Base-by-base conservation (phyloP, 2,888 invertebrate genomes). In the Eucera pruinosa region DNA sequence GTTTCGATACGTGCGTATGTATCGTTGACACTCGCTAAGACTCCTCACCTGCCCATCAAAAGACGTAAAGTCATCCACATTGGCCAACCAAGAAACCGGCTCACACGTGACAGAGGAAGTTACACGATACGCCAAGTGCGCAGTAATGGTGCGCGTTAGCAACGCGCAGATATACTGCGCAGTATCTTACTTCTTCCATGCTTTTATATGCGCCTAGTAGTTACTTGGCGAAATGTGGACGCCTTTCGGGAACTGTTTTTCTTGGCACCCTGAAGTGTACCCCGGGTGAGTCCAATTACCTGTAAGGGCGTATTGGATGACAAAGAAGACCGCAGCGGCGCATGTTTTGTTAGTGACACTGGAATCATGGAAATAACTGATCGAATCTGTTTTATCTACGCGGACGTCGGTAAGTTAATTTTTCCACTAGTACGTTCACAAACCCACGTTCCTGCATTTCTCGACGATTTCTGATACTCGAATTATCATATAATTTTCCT, bases 21-120 rank as follows among this genome's bases (percentile, higher is more conserved):
- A 89, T 88, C 90, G 90, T 91, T 92, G 92, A 92, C 92, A 92
- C 90, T 90, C 91, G 90, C 91, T 90, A 89, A 92, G 91, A 91
- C 92, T 92, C 91, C 91, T 92, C 92, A 92, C 92, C 92, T 92
- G 92, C 92, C 92, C 91, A 91, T 92, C 92, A 92, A 92, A 92
- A 92, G 91, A 91, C 90, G 91, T 89, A 89, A 90, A 92, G 89
- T 91, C 92, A 91, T 92, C 92, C 92, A 89, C 91, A 91, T 89
- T 92, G 92, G 92, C 92, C 89, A 91, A 91, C 89, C 87, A 62
- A 55, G 25, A 73, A 89, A 61, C 77, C 76, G 91, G 91, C 25
- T 47, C 83, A 3, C 85, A 92, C 70, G 83, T 65, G 72, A 58
- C 3, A 36, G 39, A 85, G 83, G 65, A 87, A 78, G 68, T 70